Evolutionary conservation across 2,888 invertebrate species (phyloP).

Genomic region (Cecidostiba fungosa): DNA sequence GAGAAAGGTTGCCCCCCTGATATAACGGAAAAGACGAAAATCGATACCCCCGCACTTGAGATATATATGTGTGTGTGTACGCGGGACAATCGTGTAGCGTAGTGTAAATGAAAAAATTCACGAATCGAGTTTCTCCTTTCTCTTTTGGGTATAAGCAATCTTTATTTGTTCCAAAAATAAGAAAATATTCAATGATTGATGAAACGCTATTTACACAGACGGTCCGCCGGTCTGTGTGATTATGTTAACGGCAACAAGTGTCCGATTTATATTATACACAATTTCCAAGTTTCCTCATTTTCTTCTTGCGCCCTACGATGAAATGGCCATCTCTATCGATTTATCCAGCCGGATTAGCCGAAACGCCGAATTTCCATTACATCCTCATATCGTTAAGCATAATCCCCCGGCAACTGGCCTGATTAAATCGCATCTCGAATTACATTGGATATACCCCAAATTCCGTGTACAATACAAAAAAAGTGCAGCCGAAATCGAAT

Average conservation of each 20-base stretch:
- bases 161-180: too few species aligned
- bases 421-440: conserved; percentile 42
- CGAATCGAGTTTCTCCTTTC: background rate
- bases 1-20: background rate
- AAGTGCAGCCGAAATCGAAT: conserved; percentile 39
- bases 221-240: too few species aligned
- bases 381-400: background rate
- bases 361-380: background rate
- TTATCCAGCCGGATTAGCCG: background rate
- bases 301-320: background rate
- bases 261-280: background rate
- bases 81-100: too few species aligned
- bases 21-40: conserved; percentile 43
- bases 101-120: conserved; percentile 37
- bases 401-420: conserved; percentile 1
- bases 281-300: background rate
- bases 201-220: too few species aligned
- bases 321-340: background rate
- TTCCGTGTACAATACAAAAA: conserved; percentile 28
- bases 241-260: background rate
- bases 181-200: too few species aligned
- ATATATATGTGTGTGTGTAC: conserved; percentile 23
- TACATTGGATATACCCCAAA: conserved; percentile 16
- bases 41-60: conserved; percentile 34
- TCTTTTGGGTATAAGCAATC: background rate